Evolutionary conservation across 1,140 invertebrate species (phyloP), one percentile per base, ranked within the genome.

Genomic region (Mycetomoellerius zeteki): DNA sequence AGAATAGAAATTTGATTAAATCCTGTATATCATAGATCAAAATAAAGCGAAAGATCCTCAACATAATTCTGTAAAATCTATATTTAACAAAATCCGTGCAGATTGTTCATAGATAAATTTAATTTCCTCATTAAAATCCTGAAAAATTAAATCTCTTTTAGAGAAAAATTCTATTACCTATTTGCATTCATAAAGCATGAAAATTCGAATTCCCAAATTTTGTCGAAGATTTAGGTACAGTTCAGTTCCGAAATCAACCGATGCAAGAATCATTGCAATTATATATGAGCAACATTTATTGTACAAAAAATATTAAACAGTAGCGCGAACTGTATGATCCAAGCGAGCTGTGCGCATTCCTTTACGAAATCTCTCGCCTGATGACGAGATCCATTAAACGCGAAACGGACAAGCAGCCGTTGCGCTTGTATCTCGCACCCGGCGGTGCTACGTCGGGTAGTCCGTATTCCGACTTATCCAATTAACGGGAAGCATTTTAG

Each of bases 401-500:
- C 37, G 78, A 58, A 43, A 71, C 75, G 6, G 12, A 33, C 56
- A 60, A 21, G 52, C 37, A 21, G 52, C 65, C 60, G 33, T 10
- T 16, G 65, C 14, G 37, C 14, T 3, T 37, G 37, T 19, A 77
- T 43, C 69, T 56, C 58, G 21, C 50, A 43, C 71, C 19, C 54
- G 43, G 21, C 50, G 27, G 33, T 50, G 52, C 47, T 30, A 14
- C 47, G 56, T 19, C 1, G 24, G 37, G 24, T 37, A 24, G 16
- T 27, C 43, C 69, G 33, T 52, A 30, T 76, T 84, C 21, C 73
- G 27, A 37, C 65, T 80, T 81, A 73, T 75, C 69, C 85, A 54
- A 88, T 88, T 69, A 72, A 71, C 77, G 71, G 54, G 14, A 30
- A 86, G 52, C 27, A 50, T 65, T 73, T 84, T 75, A 69, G 6